phyloP scores from a whole-genome alignment of 2,797 vertebrate genomes.

The Meriones psammophilus region DNA sequence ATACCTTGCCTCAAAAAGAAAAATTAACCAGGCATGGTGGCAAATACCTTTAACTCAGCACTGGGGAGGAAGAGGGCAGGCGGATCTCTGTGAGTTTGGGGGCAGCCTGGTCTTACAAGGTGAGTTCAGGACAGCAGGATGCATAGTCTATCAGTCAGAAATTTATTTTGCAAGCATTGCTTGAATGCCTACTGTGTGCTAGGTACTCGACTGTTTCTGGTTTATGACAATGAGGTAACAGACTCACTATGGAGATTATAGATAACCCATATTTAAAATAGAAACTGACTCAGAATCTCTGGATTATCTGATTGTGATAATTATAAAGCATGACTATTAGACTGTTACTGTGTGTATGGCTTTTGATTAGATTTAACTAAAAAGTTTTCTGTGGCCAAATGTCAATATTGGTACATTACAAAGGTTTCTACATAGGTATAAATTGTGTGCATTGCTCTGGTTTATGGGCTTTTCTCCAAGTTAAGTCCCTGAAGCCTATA shows the following conservation, averaged over 20 bases:
- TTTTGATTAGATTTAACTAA: conserved; percentile 44
- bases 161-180: not conserved
- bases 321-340: not conserved
- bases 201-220: conserved; percentile 11
- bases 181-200: not conserved
- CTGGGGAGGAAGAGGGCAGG: too few relatives aligned
- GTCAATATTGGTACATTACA: not conserved
- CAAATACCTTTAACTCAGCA: too few relatives aligned
- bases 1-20: not conserved
- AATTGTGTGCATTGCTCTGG: not conserved
- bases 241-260: not conserved
- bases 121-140: not conserved
- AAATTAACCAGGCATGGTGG: too few relatives aligned
- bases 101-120: too few relatives aligned
- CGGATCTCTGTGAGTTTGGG: too few relatives aligned
- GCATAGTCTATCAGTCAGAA: not conserved
- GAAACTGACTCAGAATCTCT: conserved; percentile 37
- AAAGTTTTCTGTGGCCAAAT: conserved; percentile 42
- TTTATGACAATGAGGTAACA: not conserved
- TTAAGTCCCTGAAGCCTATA: conserved; percentile 69
- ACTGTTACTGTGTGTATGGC: not conserved
- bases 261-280: conserved; percentile 40
- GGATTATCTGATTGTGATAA: not conserved
- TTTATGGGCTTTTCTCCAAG: conserved; percentile 67
- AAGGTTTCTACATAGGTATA: conserved; percentile 24